Evolutionary conservation across 1,140 invertebrate genomes (phyloP).

Genomic region (Oedothorax gibbosus): DNA sequence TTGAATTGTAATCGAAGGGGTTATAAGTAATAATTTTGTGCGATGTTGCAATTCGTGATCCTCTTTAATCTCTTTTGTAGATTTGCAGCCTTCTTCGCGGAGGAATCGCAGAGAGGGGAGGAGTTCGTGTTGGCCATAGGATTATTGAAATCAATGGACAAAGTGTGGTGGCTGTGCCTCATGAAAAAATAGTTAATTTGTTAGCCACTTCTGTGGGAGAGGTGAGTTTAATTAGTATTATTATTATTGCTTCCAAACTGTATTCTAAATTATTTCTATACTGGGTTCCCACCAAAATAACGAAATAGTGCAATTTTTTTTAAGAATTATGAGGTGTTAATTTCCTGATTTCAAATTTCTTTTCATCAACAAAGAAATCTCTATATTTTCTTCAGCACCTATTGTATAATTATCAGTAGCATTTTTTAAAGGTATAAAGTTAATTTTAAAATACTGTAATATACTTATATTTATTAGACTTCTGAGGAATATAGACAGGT

Average conservation of each 20-base stretch:
- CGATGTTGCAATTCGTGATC: slow-evolving; percentile 33
- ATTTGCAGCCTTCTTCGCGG: slow-evolving; percentile 97
- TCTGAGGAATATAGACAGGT: no score
- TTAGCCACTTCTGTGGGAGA: slow-evolving; percentile 98
- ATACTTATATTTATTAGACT: no score
- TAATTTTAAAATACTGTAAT: no score
- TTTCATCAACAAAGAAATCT: no score
- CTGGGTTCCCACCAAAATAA: not conserved
- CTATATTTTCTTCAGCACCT: no score
- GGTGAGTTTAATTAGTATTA: slow-evolving; percentile 73
- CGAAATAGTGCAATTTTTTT: not conserved
- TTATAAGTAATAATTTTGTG: no score
- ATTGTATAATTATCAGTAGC: no score
- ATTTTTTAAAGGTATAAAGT: no score
- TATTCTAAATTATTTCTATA: not conserved
- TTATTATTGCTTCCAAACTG: not conserved
- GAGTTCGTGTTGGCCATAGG: slow-evolving; percentile 97
- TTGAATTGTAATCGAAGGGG: not conserved
- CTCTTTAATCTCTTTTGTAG: slow-evolving; percentile 70
- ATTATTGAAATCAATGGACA: slow-evolving; percentile 86
- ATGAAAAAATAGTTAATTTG: slow-evolving; percentile 99
- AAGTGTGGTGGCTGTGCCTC: slow-evolving; percentile 98
- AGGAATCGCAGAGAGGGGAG: slow-evolving; percentile 97
- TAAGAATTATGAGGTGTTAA: not conserved
- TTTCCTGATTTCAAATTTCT: no score